Percentiles rank a stretch among this genome's conserved stretches.
Evolutionary conservation across 2,888 invertebrate genomes (phyloP).

Genomic region (Parelbella ahira): DNA sequence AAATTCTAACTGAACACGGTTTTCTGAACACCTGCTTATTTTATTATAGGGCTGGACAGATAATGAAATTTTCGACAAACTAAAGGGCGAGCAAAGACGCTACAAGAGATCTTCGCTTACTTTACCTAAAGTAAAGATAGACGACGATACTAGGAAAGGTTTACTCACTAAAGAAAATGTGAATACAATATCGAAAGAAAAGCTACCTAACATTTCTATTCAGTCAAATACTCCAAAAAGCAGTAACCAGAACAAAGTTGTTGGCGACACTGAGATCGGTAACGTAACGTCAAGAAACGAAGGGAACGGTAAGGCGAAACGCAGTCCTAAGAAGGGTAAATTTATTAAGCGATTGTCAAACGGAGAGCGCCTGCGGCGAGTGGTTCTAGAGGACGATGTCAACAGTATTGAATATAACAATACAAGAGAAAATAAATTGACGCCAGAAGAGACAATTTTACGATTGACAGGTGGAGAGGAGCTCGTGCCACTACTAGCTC

Average conservation of each 20-base stretch:
- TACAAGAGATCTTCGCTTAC: slow-evolving; percentile 66
- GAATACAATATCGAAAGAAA: slow-evolving; percentile 44
- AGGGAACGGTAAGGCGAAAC: slow-evolving; percentile 35
- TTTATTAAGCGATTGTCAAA: slow-evolving; percentile 58
- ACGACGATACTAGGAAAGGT: slow-evolving; percentile 52
- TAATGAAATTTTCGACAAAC: slow-evolving; percentile 61
- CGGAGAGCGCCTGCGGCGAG: slow-evolving; percentile 49
- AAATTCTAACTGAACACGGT: no score
- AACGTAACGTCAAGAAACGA: slow-evolving; percentile 33
- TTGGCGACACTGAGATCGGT: slow-evolving; percentile 28
- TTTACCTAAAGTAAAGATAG: slow-evolving; percentile 76
- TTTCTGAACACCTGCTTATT: no score
- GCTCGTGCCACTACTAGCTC: slow-evolving; percentile 87
- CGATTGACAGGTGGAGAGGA: slow-evolving; percentile 85
- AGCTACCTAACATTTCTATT: slow-evolving; percentile 57
- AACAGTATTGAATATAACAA: slow-evolving; percentile 15
- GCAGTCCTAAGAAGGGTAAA: slow-evolving; percentile 51
- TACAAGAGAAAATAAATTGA: slow-evolving; percentile 48
- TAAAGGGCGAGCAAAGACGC: slow-evolving; percentile 50
- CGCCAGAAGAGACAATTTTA: slow-evolving; percentile 62
- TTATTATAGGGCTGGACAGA: slow-evolving; percentile 67
- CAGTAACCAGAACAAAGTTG: slow-evolving; percentile 31
- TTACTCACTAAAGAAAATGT: slow-evolving; percentile 47
- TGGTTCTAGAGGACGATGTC: slow-evolving; percentile 45
- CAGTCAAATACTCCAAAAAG: slow-evolving; percentile 28